These are phyloP conservation scores for Gavia stellata DNA, from an alignment of 2,113 vertebrate genomes.

Conservation along the genomic window DNA sequence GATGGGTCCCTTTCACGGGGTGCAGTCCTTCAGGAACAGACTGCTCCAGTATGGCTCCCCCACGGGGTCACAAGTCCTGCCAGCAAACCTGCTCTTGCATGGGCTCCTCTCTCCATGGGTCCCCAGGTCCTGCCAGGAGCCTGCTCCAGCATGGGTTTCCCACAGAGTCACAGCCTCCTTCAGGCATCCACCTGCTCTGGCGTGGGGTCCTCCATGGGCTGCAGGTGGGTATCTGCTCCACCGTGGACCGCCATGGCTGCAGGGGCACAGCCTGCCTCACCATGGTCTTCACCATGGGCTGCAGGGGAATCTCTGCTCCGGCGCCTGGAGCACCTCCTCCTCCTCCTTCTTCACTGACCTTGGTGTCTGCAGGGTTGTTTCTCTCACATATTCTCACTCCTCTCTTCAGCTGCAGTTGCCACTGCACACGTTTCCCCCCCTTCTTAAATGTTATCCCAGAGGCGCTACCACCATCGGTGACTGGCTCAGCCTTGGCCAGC, in stretches of 20 bases:
- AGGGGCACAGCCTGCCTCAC: neutral
- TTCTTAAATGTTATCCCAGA: neutral
- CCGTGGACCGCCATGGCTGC: neutral
- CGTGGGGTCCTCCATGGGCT: neutral
- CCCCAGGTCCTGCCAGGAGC: neutral
- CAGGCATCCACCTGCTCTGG: neutral
- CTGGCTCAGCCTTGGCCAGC: neutral
- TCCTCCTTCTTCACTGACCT: neutral
- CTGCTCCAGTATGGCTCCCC: neutral
- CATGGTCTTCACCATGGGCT: neutral
- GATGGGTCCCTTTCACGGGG: neutral
- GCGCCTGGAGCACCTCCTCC: neutral
- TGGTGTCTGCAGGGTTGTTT: neutral
- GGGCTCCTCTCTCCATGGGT: rapidly evolving
- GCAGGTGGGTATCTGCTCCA: too few species aligned
- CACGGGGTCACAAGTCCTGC: neutral
- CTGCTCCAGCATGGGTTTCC: neutral
- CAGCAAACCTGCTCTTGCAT: neutral
- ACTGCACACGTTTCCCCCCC: too few species aligned
- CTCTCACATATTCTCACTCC: neutral
- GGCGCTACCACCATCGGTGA: neutral
- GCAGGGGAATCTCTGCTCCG: neutral
- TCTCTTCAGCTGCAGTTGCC: too few species aligned
- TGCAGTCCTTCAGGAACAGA: neutral
- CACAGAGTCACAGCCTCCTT: neutral